Evolutionary conservation across 2,797 vertebrate species (phyloP), one percentile per base, ranked within the genome.

Genomic region (Mus caroli): DNA sequence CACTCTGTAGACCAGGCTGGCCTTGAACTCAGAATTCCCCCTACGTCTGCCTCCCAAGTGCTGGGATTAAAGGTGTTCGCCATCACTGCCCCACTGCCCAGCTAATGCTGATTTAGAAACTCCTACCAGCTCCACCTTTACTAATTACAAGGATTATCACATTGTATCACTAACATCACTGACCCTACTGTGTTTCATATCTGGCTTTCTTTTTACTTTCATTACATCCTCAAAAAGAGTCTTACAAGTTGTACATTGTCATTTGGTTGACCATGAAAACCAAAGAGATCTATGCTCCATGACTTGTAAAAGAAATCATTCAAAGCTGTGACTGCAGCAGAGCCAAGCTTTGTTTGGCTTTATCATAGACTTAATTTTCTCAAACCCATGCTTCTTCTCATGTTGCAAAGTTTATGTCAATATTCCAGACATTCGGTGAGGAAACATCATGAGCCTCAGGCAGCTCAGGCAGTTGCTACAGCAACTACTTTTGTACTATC

Each of bases 201-300:
- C 46, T 86, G 79, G 10, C 20, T 89, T 89, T 92, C 43, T 77
- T 73, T 73, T 62, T 20, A 91, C 0, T 24, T 3, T 77, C 19
- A 50, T 95, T 69, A 88, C 20, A 52, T 43, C 62, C 90, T 94
- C 60, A 92, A 83, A 4, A 69, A 60, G 56, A 93, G 90, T 15
- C 43, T 60, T 82, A 34, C 34, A 94, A 92, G 7, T n/a, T 86
- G 24, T 1, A 62, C 20, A 93, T 80, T 75, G 85, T 64, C 40
- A 87, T 82, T 40, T 85, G 67, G 73, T 17, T 88, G 31, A 62
- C 83, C 50, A 50, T 88, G 50, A 94, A 97, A 94, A 80, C 43
- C 43, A 43, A 43, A 43, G 43, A 43, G 43, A 43, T 46, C 46
- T 46, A 94, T 69, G 43, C 54, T 54, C 12, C 4, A 90, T 2